phyloP scores from a whole-genome alignment of 64 coral and sea anemone species.

The Cladopsammia gracilis region DNA sequence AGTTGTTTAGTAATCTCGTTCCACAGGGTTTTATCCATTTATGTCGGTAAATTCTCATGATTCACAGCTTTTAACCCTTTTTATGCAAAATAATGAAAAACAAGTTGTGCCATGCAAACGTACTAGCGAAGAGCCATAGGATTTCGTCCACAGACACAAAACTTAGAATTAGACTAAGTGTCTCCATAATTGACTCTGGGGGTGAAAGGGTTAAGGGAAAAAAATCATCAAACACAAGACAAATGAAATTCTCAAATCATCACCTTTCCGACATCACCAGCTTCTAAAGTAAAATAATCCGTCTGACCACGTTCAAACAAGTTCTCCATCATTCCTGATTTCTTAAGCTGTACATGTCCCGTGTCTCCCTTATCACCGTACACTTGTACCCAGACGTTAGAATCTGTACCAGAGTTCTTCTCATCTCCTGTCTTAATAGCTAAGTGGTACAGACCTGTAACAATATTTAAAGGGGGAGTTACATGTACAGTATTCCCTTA shows the following conservation, averaged over 20 bases:
- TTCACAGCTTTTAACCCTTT: too few species aligned
- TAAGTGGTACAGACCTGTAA: conserved; percentile 83
- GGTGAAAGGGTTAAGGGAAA: too few species aligned
- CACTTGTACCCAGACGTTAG: conserved; percentile 91
- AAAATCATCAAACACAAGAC: not conserved
- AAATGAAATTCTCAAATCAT: not conserved
- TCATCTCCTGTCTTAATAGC: conserved; percentile 88
- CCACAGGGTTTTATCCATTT: too few species aligned
- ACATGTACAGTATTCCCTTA: not conserved
- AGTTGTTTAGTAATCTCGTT: too few species aligned
- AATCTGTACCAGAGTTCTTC: conserved; percentile 82
- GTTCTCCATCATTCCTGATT: conserved; percentile 92
- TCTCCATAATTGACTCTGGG: too few species aligned
- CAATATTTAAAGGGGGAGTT: too few species aligned
- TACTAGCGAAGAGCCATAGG: too few species aligned
- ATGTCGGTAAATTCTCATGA: too few species aligned
- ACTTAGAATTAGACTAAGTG: too few species aligned
- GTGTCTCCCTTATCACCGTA: conserved; percentile 95
- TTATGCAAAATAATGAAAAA: too few species aligned
- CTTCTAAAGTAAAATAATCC: conserved; percentile 93
- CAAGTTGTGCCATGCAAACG: too few species aligned
- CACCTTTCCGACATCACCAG: conserved; percentile 96
- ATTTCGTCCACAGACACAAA: too few species aligned
- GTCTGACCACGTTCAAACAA: conserved; percentile 94
- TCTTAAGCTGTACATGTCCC: conserved; percentile 82